Evolutionary conservation across 2,888 invertebrate genomes (phyloP).

Genomic region (Aethes cnicana): DNA sequence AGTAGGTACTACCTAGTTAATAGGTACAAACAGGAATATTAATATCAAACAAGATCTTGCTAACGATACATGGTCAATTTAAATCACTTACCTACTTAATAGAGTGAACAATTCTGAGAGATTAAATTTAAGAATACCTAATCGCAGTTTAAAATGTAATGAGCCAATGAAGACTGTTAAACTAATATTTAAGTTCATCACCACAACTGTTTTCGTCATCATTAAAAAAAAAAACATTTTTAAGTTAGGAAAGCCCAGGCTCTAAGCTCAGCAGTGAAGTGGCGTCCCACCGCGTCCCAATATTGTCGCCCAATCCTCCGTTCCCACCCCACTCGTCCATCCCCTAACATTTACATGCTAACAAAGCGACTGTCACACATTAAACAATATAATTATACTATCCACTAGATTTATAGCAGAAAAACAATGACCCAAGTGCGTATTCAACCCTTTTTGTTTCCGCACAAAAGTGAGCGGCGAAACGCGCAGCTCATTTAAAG

Average conservation of each 20-base stretch:
- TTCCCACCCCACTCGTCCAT: conserved; percentile 72
- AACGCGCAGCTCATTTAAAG: conserved; percentile 70
- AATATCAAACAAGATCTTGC: too few relatives aligned
- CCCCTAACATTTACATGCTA: conserved; percentile 70
- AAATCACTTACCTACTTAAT: too few relatives aligned
- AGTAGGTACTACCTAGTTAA: too few relatives aligned
- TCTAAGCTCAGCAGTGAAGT: conserved; percentile 54
- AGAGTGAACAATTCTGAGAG: too few relatives aligned
- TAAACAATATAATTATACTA: conserved; percentile 76
- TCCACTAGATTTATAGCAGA: conserved; percentile 76
- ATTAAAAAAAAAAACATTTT: too few relatives aligned
- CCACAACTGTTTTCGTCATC: too few relatives aligned
- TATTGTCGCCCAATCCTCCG: conserved; percentile 51
- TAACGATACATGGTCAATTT: too few relatives aligned
- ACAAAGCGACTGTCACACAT: conserved; percentile 78
- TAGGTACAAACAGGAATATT: too few relatives aligned
- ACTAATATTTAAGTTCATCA: too few relatives aligned
- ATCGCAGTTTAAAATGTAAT: too few relatives aligned
- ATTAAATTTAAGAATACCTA: too few relatives aligned
- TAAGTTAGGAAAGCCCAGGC: conserved; percentile 30
- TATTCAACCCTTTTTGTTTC: conserved; percentile 69
- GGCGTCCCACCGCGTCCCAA: conserved; percentile 68
- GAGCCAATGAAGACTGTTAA: too few relatives aligned
- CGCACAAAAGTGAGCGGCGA: conserved; percentile 49
- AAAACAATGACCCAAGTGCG: conserved; percentile 67